Percentiles rank a stretch among this genome's conserved stretches.
Conservation (phyloP, 2,888 invertebrate species). For the Diadromus collaris region DNA sequence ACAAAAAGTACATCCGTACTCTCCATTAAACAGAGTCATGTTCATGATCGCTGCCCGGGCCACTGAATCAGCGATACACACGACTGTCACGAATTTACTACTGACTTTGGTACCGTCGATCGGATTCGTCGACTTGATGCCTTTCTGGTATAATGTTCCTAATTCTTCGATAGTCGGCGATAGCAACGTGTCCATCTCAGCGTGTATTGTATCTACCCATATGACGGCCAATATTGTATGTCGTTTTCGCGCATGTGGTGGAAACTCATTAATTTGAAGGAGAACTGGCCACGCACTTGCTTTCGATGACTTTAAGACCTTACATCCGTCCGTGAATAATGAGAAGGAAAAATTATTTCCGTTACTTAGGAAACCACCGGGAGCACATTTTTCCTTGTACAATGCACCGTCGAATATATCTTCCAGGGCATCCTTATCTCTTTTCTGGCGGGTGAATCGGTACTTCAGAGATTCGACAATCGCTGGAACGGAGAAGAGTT, state of each 20-base stretch:
- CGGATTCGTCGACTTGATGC: slow-evolving; percentile 35
- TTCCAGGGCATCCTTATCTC: slow-evolving; percentile 31
- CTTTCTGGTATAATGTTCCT: not conserved
- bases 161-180: slow-evolving; percentile 13
- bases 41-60: slow-evolving; percentile 58
- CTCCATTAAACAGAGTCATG: slow-evolving; percentile 57
- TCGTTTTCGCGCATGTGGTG: slow-evolving; percentile 55
- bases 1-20: slow-evolving; percentile 60
- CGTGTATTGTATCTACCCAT: slow-evolving; percentile 43
- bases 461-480: slow-evolving; percentile 38
- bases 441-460: slow-evolving; percentile 34
- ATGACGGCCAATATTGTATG: slow-evolving; percentile 34
- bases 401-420: slow-evolving; percentile 36
- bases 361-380: slow-evolving; percentile 40
- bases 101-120: slow-evolving; percentile 17
- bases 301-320: slow-evolving; percentile 35
- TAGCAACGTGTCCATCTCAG: slow-evolving; percentile 13
- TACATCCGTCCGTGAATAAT: slow-evolving; percentile 33
- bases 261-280: slow-evolving; percentile 50
- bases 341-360: slow-evolving; percentile 39
- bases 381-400: slow-evolving; percentile 20
- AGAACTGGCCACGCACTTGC: slow-evolving; percentile 50
- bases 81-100: slow-evolving; percentile 49
- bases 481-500: slow-evolving; percentile 12
- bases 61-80: slow-evolving; percentile 54